Evolutionary conservation across 2,113 vertebrate genomes (phyloP), one percentile per base, ranked within the genome.

Genomic region (Dromiciops gliroides): DNA sequence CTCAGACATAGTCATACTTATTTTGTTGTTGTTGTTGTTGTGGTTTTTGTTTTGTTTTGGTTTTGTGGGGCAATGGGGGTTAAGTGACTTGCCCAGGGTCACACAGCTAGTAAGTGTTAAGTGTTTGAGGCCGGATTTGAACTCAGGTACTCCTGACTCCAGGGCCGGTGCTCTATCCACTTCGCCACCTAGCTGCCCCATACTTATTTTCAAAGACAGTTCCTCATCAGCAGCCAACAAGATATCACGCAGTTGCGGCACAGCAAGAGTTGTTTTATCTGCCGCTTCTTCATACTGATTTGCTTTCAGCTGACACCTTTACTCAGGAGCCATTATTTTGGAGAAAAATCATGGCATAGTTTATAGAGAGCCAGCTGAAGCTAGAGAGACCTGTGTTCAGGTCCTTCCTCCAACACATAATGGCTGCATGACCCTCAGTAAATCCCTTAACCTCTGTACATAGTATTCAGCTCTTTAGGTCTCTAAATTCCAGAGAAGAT

Each of bases 1-100:
- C 51, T 52, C 95, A 51, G 95, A 52, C 88, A 31, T 95, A 83
- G 93, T 67, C 95, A 88, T 88, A 95, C 89, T 91, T 6, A 96
- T n/a, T n/a, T n/a, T n/a, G n/a, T n/a, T n/a, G n/a, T n/a, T n/a
- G n/a, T n/a, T n/a, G n/a, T n/a, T n/a, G n/a, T n/a, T n/a, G n/a
- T n/a, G n/a, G n/a, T n/a, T n/a, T n/a, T n/a, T n/a, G n/a, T n/a
- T n/a, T n/a, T n/a, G n/a, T n/a, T n/a, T n/a, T n/a, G n/a, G n/a
- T n/a, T n/a, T n/a, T n/a, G n/a, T n/a, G n/a, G n/a, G n/a, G n/a
- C n/a, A n/a, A n/a, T n/a, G n/a, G n/a, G n/a, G n/a, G n/a, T n/a
- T n/a, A n/a, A n/a, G n/a, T n/a, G n/a, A n/a, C n/a, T n/a, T n/a
- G n/a, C n/a, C n/a, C n/a, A n/a, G n/a, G n/a, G n/a, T n/a, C n/a